phyloP scores from a whole-genome alignment of 2,888 invertebrate genomes.

The Poecilus cupreus region DNA sequence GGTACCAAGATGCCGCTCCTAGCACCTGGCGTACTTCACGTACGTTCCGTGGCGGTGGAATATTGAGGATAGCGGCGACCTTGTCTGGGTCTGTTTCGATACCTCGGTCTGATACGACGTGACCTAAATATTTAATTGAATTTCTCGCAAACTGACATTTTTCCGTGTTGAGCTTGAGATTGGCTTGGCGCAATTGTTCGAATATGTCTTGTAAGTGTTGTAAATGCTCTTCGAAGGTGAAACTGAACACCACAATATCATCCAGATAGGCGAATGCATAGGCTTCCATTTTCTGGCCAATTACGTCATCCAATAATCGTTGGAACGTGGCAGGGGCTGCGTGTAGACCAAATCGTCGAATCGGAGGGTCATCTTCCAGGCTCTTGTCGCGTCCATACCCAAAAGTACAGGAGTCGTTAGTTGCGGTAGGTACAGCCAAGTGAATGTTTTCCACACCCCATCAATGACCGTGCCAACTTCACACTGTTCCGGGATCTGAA shows the following conservation, averaged over 20 bases:
- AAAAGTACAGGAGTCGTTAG: too few relatives aligned
- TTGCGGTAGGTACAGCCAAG: too few relatives aligned
- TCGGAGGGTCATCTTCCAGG: too few relatives aligned
- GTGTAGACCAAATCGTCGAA: not conserved
- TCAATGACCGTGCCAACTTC: too few relatives aligned
- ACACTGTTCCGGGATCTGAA: too few relatives aligned
- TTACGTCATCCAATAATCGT: conserved; percentile 64
- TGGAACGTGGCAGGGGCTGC: conserved; percentile 64
- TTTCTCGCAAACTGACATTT: conserved; percentile 62
- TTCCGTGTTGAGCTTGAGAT: conserved; percentile 60
- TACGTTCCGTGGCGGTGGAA: conserved; percentile 28
- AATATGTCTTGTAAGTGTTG: conserved; percentile 60
- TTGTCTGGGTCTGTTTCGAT: conserved; percentile 50
- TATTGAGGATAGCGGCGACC: conserved; percentile 35
- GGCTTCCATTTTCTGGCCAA: conserved; percentile 64
- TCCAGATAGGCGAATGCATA: conserved; percentile 63
- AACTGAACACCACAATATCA: conserved; percentile 63
- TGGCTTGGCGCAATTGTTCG: conserved; percentile 56
- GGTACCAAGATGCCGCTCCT: conserved; percentile 66
- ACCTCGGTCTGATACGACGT: conserved; percentile 50
- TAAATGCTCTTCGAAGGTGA: conserved; percentile 58
- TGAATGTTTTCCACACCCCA: too few relatives aligned
- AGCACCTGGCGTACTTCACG: conserved; percentile 63
- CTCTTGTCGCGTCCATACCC: too few relatives aligned
- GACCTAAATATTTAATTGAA: conserved; percentile 61